Evolutionary conservation across 2,797 vertebrate genomes (phyloP).

Genomic region (Pachyuromys duprasi): DNA sequence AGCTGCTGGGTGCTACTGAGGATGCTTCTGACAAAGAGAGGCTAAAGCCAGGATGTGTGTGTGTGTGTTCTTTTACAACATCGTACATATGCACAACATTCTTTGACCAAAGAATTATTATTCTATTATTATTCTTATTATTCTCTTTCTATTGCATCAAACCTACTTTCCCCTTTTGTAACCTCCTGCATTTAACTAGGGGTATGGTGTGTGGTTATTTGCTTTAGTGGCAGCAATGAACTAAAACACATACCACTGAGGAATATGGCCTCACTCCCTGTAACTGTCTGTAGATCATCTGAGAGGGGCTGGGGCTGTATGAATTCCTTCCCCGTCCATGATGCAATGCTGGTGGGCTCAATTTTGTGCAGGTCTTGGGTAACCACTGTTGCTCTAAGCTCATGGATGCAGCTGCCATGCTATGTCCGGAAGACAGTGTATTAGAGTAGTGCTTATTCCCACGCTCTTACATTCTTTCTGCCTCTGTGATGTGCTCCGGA

Average conservation of each 20-base stretch:
- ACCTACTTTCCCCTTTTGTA: neutral
- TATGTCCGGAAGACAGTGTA: neutral
- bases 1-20: neutral
- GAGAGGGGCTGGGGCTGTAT: neutral
- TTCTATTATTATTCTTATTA: neutral
- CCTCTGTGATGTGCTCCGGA: neutral
- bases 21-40: neutral
- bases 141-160: neutral
- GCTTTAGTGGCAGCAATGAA: neutral
- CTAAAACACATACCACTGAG: neutral
- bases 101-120: neutral
- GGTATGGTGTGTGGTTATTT: neutral
- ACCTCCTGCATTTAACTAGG: neutral
- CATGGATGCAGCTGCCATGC: neutral
- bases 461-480: neutral
- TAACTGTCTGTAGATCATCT: neutral
- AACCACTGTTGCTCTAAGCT: neutral
- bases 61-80: neutral
- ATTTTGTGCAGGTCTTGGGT: neutral
- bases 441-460: neutral
- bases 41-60: neutral
- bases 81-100: neutral
- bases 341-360: neutral
- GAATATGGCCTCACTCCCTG: neutral
- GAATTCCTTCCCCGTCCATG: neutral